Evolutionary conservation across 64 coral and sea anemone species (phyloP).

Genomic region (Anthopleura sola): DNA sequence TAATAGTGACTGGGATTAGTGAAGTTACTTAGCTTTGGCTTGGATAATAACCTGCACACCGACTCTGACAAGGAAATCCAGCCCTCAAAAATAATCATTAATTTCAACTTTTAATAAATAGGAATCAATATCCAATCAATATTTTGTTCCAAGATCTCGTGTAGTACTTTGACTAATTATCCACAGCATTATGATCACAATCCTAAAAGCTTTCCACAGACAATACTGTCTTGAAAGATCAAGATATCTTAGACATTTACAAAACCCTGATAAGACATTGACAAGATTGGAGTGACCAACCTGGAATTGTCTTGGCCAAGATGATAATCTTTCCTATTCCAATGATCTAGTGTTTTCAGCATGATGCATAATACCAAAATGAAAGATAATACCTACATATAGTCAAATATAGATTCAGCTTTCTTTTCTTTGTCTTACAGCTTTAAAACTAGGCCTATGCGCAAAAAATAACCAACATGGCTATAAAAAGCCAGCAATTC

Average conservation of each 20-base stretch:
- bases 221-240: conserved; percentile 13
- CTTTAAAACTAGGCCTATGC: background rate
- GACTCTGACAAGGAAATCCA: background rate
- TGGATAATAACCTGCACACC: background rate
- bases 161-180: background rate
- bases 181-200: background rate
- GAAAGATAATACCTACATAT: background rate
- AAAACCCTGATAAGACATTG: background rate
- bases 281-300: background rate
- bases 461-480: too few relatives aligned
- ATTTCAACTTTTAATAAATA: background rate
- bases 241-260: background rate
- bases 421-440: background rate
- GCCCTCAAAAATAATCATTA: background rate
- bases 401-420: background rate
- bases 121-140: background rate
- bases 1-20: too few relatives aligned
- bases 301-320: background rate
- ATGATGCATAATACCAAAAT: background rate
- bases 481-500: background rate
- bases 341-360: background rate
- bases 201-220: background rate
- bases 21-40: background rate
- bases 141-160: background rate
- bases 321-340: background rate